Evolutionary conservation across 2,888 invertebrate genomes (phyloP).

Genomic region (Stenoptilia bipunctidactyla): DNA sequence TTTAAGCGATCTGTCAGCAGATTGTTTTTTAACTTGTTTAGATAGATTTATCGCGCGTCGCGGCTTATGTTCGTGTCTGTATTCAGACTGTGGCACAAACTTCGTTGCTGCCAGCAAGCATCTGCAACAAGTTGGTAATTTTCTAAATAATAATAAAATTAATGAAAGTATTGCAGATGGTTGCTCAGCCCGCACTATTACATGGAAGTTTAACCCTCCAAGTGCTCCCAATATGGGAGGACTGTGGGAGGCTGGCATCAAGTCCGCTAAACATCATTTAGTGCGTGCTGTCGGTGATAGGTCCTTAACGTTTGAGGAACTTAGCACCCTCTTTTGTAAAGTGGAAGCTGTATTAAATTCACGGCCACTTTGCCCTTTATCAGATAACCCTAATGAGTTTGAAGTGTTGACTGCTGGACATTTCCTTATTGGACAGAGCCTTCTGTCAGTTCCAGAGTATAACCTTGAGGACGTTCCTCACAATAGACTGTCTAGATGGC

Average conservation of each 20-base stretch:
- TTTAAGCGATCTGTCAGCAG: not conserved
- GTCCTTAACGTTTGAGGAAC: not conserved
- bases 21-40: not conserved
- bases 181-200: not conserved
- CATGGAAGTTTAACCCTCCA: not conserved
- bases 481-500: not conserved
- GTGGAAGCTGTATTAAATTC: not conserved
- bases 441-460: not conserved
- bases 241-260: not conserved
- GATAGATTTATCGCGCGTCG: not conserved
- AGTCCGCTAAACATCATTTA: not conserved
- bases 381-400: not conserved
- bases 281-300: not conserved
- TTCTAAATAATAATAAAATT: not conserved
- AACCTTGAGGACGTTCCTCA: not conserved
- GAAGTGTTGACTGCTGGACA: not conserved
- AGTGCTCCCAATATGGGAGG: not conserved
- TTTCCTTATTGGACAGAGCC: not conserved
- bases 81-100: not conserved
- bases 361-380: not conserved
- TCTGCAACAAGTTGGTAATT: too few relatives aligned
- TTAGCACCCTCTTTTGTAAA: not conserved
- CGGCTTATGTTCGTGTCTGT: not conserved
- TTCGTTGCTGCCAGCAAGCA: not conserved
- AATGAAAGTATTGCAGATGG: not conserved